These are phyloP conservation scores for Ammodytes marinus DNA, from an alignment of 2,113 vertebrate species.

Conservation along the genomic window DNA sequence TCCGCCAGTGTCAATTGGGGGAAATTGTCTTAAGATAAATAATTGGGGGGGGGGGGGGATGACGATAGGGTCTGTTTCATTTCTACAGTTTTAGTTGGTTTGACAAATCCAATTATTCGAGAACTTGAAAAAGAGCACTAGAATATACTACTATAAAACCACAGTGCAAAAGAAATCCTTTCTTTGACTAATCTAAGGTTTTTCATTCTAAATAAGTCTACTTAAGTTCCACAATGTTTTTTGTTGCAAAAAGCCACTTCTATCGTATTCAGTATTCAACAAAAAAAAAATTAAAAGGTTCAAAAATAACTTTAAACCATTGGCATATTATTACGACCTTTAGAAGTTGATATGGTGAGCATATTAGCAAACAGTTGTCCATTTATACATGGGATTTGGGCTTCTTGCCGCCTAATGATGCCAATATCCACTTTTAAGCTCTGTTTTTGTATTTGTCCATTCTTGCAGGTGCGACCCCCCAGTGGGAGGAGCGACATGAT, in stretches of 20 bases:
- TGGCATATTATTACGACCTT: too few relatives aligned
- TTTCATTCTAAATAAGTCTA: background rate
- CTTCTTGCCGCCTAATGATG: too few relatives aligned
- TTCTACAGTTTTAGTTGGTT: background rate
- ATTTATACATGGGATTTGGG: too few relatives aligned
- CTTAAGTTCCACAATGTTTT: background rate
- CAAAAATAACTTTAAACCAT: too few relatives aligned
- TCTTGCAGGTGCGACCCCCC: slow-evolving; percentile 44
- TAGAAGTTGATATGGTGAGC: too few relatives aligned
- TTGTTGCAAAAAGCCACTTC: too few relatives aligned
- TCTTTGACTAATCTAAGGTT: background rate
- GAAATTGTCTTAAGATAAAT: background rate
- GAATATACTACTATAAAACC: too few relatives aligned
- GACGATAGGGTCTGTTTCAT: background rate
- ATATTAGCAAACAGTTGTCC: too few relatives aligned
- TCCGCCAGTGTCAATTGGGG: background rate
- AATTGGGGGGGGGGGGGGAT: background rate
- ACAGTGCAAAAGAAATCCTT: background rate
- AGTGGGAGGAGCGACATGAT: slow-evolving; percentile 76
- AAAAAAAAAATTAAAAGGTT: too few relatives aligned
- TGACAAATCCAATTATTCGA: background rate
- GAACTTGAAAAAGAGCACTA: background rate
- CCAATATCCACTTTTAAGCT: too few relatives aligned
- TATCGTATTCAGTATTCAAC: too few relatives aligned
- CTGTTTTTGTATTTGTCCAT: background rate